Evolutionary conservation across 2,797 vertebrate species (phyloP).

Genomic region (Acipenser transmontanus): DNA sequence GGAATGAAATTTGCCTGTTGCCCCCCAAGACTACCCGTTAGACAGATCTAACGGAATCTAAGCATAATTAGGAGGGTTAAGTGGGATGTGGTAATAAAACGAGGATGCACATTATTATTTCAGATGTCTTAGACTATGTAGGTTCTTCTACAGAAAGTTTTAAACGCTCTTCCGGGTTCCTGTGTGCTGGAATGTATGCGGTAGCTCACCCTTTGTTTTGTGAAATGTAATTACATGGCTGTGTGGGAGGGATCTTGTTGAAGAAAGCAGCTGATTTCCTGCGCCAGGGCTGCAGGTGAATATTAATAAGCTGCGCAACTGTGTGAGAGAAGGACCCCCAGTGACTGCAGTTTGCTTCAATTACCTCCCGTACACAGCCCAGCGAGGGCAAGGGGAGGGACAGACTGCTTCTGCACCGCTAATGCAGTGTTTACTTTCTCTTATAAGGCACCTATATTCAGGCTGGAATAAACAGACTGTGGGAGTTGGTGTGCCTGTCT

Average conservation of each 20-base stretch:
- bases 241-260: not conserved
- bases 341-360: not conserved
- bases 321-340: not conserved
- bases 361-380: not conserved
- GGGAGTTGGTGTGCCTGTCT: too few relatives aligned
- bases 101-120: not conserved
- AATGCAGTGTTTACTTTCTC: not conserved
- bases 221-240: conserved; percentile 3
- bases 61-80: not conserved
- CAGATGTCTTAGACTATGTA: not conserved
- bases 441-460: not conserved
- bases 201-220: not conserved
- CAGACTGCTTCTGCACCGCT: not conserved
- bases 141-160: not conserved
- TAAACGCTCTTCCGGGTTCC: not conserved
- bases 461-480: too few relatives aligned
- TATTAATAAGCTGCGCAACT: conserved; percentile 1
- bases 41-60: too few relatives aligned
- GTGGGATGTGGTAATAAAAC: not conserved
- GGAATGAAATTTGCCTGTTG: too few relatives aligned
- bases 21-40: too few relatives aligned
- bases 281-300: not conserved
- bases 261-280: not conserved
- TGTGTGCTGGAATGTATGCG: not conserved
- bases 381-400: not conserved